Evolutionary conservation across 2,797 vertebrate species (phyloP), one percentile per base, ranked within the genome.

Genomic region (Adelosebastes latens): DNA sequence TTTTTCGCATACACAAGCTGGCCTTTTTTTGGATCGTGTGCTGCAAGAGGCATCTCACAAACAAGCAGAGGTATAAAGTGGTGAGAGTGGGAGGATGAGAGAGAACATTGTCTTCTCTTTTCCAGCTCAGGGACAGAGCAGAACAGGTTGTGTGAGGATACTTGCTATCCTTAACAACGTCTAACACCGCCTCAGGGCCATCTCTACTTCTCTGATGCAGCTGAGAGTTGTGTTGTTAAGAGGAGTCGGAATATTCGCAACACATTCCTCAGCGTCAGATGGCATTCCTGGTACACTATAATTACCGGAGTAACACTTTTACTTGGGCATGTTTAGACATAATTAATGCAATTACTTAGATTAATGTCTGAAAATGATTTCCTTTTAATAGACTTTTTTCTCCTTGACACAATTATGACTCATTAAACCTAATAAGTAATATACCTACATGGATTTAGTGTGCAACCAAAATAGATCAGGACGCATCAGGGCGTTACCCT

Each of bases 91-190:
- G 92, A 92, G 92, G 93, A 93, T 93, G 88, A 94, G 89, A 93
- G 86, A 85, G 90, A 93, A 93, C 94, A 92, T 92, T 93, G 92
- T 93, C 92, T 93, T 93, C 92, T 92, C 77, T 87, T 88, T 84
- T 84, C 78, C 86, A 89, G 90, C 86, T 87, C 77, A 90, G 88
- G 91, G 90, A 93, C 88, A 85, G 88, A 89, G 84, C 85, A 89
- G 90, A 93, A 91, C 93, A 93, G 92, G 91, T 93, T 93, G 92
- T 87, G 89, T 92, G 89, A 93, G 92, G 91, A 93, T 92, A 92
- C 90, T 88, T 83, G 86, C 88, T 87, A 88, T 91, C 89, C 90
- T 88, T 92, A 94, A 92, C 92, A 85, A 75, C 71, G 86, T 91
- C 86, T 89, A 72, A 87, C 90, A 76, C 81, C 36, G 91, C 91